Conservation (phyloP, 1,140 invertebrate species). For the Danaus melanippus region DNA sequence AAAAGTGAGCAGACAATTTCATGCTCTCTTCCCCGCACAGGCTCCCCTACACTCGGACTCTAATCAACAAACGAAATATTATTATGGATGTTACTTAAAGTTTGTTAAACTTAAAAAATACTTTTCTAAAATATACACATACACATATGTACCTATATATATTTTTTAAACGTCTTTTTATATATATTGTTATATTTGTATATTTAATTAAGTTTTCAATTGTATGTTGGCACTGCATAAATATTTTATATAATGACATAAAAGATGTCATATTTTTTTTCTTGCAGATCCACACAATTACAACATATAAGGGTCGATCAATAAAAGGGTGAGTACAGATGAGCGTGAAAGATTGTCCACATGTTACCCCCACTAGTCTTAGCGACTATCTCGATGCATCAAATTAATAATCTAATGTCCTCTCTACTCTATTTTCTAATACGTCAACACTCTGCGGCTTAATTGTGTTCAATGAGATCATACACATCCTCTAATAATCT, state of each 20-base stretch:
- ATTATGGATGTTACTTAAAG: constrained; percentile 30
- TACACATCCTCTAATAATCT: too few species aligned
- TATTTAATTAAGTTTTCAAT: too few species aligned
- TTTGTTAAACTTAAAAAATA: constrained; percentile 2
- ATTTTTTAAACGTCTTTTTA: too few species aligned
- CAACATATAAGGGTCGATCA: constrained; percentile 34
- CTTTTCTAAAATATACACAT: background rate
- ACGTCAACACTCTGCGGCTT: constrained; percentile 31
- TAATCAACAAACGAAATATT: constrained; percentile 49
- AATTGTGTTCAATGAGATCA: background rate
- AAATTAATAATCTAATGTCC: constrained; percentile 62
- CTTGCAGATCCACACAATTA: constrained; percentile 29
- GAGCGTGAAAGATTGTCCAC: constrained; percentile 74
- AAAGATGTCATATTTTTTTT: too few species aligned
- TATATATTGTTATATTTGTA: too few species aligned
- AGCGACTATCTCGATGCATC: constrained; percentile 56
- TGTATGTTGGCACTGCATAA: too few species aligned
- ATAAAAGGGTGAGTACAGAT: constrained; percentile 70
- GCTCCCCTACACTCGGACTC: constrained; percentile 47
- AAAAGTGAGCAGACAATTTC: constrained; percentile 72
- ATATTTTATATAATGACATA: too few species aligned
- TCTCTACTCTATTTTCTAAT: constrained; percentile 50
- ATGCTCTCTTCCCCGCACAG: constrained; percentile 60
- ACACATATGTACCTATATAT: too few species aligned
- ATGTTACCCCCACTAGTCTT: constrained; percentile 58